Evolutionary conservation across 2,113 vertebrate species (phyloP), one percentile per base, ranked within the genome.

Genomic region (Oceanodroma tethys): DNA sequence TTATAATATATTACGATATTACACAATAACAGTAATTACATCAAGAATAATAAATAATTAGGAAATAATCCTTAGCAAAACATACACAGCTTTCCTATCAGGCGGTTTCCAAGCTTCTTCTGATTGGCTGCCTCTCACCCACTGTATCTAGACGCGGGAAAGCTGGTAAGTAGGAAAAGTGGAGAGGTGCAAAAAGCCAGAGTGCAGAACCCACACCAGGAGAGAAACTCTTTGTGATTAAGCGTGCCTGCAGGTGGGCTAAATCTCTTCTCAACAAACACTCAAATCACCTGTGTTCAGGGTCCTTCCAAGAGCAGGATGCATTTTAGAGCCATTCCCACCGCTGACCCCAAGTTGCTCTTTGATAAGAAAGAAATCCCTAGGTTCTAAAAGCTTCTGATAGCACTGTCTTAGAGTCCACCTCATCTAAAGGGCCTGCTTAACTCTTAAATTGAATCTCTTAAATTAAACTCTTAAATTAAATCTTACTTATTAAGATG

Each of bases 21-120:
- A 50, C 23, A 50, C 50, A 16, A 16, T 27, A 52, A 27, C 26
- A 52, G 26, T 52, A 52, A 27, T 52, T 52, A 52, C 48, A 65
- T 63, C 11, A 85, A 62, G 18, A 93, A 50, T n/a, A 90, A 91
- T 25, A 92, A 95, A 78, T 76, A 67, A 43, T 52, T 55, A 70
- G 16, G 43, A 92, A 75, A 91, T 40, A 42, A 53, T 40, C 30
- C 40, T 32, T 47, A 72, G 55, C 32, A 88, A 96, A 96, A 83
- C 0, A 0, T 36, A 65, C 10, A 4, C 23, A 80, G 52, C 10
- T 71, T 38, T 75, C 13, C 27, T 71, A 7, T 50, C 45, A 72
- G n/a, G 18, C 11, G 6, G 3, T 59, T 86, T 75, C 17, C 43
- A 81, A 84, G 26, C 11, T 75, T 2, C 30, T 86, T 85, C 56